phyloP scores from a whole-genome alignment of 2,888 invertebrate species.

The Heliconius hortense region DNA sequence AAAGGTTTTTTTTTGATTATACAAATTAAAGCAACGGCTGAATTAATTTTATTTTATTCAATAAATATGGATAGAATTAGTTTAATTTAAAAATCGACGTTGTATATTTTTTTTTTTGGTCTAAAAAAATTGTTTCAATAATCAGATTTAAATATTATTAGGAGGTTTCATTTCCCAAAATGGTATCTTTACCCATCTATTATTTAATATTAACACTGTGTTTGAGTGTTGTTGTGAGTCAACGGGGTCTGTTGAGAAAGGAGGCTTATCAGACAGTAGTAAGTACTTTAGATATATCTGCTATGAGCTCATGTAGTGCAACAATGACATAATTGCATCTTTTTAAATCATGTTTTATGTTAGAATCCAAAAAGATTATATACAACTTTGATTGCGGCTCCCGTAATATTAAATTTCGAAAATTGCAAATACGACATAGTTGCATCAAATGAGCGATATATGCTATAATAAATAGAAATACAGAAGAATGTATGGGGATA shows the following conservation, averaged over 20 bases:
- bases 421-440: background rate
- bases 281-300: conserved; percentile 39
- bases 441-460: no score
- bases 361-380: background rate
- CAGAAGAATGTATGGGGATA: no score
- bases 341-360: background rate
- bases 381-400: background rate
- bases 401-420: background rate
- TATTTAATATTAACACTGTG: conserved; percentile 44
- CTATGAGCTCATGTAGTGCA: background rate
- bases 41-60: background rate
- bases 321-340: no score
- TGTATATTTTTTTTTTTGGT: background rate
- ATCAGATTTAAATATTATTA: conserved; percentile 6
- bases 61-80: background rate
- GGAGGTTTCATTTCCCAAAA: conserved; percentile 10
- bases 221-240: conserved; percentile 45
- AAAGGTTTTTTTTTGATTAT: no score
- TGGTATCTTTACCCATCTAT: conserved; percentile 13
- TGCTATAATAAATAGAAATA: no score
- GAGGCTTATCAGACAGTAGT: conserved; percentile 55
- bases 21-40: background rate
- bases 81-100: background rate
- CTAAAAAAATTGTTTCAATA: background rate
- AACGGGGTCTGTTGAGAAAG: conserved; percentile 49